Percentiles rank a stretch among this genome's conserved stretches.
phyloP scores from a whole-genome alignment of 1,140 invertebrate genomes.

The Luehdorfia chinensis region DNA sequence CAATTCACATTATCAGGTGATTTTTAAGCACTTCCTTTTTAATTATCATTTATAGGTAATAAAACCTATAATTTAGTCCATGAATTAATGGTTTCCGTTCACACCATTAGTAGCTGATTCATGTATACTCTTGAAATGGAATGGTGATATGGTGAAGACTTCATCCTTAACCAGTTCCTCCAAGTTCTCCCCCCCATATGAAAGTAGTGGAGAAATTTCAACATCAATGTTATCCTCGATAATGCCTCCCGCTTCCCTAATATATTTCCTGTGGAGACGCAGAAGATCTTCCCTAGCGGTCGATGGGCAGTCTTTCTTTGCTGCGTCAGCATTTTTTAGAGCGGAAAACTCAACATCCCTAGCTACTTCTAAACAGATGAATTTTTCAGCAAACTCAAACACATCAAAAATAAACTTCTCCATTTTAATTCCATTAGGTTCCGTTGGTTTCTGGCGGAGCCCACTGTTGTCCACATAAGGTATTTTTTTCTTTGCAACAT shows the following conservation, averaged over 20 bases:
- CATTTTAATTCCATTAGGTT: constrained; percentile 98
- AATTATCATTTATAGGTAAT: constrained; percentile 5
- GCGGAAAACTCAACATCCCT: constrained; percentile 97
- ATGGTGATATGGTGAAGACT: constrained; percentile 82
- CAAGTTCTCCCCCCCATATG: constrained; percentile 93
- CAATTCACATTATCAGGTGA: too few relatives aligned
- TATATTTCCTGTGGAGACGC: constrained; percentile 89
- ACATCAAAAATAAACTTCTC: constrained; percentile 99
- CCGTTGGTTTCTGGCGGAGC: constrained; percentile 83
- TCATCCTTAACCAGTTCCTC: constrained; percentile 81
- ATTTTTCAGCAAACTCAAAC: constrained; percentile 93
- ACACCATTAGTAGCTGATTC: constrained; percentile 46
- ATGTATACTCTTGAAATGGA: constrained; percentile 73
- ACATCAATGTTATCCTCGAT: constrained; percentile 83
- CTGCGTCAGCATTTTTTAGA: constrained; percentile 94
- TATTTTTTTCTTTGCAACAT: constrained; percentile 99
- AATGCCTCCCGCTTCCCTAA: constrained; percentile 90
- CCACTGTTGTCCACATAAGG: constrained; percentile 89
- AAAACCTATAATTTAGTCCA: background rate
- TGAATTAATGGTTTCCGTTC: constrained; percentile 47
- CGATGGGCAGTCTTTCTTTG: constrained; percentile 92
- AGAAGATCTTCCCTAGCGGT: constrained; percentile 90
- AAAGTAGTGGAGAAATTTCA: constrained; percentile 95
- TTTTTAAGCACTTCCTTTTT: background rate
- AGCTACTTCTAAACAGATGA: constrained; percentile 95